These are phyloP conservation scores for Anas platyrhynchos DNA, from an alignment of 2,113 vertebrate species.

Conservation along the genomic window DNA sequence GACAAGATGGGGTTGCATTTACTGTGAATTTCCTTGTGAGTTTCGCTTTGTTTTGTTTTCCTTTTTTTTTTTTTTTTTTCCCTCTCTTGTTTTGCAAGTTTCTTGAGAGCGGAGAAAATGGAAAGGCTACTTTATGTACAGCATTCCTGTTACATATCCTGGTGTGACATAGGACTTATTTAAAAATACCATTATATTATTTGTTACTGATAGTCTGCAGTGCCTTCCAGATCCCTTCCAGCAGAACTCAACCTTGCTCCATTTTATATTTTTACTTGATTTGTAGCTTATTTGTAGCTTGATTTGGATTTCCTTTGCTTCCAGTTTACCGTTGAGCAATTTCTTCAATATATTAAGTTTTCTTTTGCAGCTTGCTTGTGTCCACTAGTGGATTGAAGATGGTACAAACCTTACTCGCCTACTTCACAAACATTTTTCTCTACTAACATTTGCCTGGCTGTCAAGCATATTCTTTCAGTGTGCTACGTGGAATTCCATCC, in stretches of 20 bases:
- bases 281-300: no score
- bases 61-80: background rate
- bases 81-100: background rate
- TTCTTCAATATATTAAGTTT: background rate
- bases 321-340: background rate
- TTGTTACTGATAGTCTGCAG: rapidly evolving
- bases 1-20: background rate
- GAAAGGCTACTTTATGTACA: background rate
- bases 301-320: background rate
- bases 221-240: background rate
- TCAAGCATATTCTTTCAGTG: background rate
- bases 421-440: background rate
- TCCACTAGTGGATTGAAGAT: background rate
- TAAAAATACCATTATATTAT: background rate
- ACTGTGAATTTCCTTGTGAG: background rate
- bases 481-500: background rate
- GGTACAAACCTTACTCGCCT: background rate
- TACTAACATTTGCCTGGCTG: background rate
- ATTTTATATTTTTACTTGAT: background rate
- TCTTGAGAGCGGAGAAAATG: background rate
- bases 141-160: background rate
- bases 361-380: background rate
- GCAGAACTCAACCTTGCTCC: background rate
- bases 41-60: background rate
- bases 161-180: background rate